Conservation (phyloP, 1,140 invertebrate species). For the Pachypsylla venusta region DNA sequence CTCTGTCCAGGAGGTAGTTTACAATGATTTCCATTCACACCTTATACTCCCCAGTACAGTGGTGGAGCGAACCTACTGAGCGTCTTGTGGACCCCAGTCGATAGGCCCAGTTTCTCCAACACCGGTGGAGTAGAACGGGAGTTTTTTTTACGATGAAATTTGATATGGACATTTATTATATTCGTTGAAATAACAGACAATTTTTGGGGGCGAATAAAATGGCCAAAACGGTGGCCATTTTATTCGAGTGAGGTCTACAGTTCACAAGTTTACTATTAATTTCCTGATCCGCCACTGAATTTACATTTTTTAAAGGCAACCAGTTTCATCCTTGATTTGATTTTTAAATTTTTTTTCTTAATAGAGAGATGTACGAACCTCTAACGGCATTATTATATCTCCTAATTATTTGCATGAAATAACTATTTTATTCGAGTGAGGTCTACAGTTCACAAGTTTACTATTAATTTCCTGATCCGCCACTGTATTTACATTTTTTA, state of each 20-base stretch:
- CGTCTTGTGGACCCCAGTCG: too few relatives aligned
- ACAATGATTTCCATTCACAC: too few relatives aligned
- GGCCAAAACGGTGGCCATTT: background rate
- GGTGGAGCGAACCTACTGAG: too few relatives aligned
- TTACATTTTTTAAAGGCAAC: background rate
- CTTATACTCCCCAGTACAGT: too few relatives aligned
- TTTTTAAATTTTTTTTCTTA: background rate
- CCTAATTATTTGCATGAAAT: too few relatives aligned
- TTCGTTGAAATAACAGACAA: too few relatives aligned
- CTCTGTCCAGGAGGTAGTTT: too few relatives aligned
- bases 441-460: background rate
- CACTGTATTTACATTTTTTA: background rate
- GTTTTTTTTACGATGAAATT: too few relatives aligned
- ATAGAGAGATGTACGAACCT: background rate
- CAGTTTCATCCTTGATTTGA: background rate
- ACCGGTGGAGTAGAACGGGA: too few relatives aligned
- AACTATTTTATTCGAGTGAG: background rate
- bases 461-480: background rate
- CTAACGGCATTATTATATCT: background rate
- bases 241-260: background rate
- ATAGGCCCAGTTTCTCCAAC: too few relatives aligned
- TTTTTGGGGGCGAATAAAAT: background rate
- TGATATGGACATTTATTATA: too few relatives aligned
- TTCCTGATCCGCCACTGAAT: background rate
- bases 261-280: background rate